These are phyloP conservation scores for Drosophila mercatorum DNA, from an alignment of 2,888 invertebrate genomes.

Conservation along the genomic window DNA sequence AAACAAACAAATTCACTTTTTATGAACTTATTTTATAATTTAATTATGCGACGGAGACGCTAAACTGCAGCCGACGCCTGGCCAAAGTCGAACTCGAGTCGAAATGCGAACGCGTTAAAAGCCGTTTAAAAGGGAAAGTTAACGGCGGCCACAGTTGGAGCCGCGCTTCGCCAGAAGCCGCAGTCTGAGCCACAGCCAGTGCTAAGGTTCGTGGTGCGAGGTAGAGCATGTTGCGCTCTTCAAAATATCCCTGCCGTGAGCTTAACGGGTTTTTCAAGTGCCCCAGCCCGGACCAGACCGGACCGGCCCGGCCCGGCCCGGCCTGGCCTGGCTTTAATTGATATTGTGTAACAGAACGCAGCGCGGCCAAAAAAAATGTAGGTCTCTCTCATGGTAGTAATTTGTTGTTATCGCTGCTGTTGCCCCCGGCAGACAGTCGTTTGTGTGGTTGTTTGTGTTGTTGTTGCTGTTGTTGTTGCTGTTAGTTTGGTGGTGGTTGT, in stretches of 20 bases:
- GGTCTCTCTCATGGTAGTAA: constrained; percentile 65
- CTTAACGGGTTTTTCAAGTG: constrained; percentile 78
- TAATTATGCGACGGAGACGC: constrained; percentile 58
- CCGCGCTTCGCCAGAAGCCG: constrained; percentile 14
- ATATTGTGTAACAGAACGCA: constrained; percentile 80
- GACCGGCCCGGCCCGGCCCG: constrained; percentile 20
- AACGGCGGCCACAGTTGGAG: constrained; percentile 46
- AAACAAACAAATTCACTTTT: constrained; percentile 68
- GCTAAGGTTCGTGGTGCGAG: constrained; percentile 58
- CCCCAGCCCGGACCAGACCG: constrained; percentile 27
- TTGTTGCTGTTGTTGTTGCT: constrained; percentile 5
- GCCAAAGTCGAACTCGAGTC: constrained; percentile 46
- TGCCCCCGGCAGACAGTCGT: constrained; percentile 40
- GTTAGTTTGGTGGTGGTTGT: not conserved
- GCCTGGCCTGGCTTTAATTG: constrained; percentile 56
- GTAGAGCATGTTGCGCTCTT: constrained; percentile 68
- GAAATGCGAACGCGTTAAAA: constrained; percentile 65
- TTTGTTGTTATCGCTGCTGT: constrained; percentile 47
- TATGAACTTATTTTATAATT: constrained; percentile 79
- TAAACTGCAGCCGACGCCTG: constrained; percentile 23
- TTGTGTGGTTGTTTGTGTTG: not conserved
- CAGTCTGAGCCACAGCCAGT: constrained; percentile 14
- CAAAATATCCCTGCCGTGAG: constrained; percentile 62
- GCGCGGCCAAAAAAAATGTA: constrained; percentile 64
- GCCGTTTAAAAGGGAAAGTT: constrained; percentile 80